Base-by-base conservation (phyloP, 1,140 invertebrate species). In the Tetranychus cinnabarinus region DNA sequence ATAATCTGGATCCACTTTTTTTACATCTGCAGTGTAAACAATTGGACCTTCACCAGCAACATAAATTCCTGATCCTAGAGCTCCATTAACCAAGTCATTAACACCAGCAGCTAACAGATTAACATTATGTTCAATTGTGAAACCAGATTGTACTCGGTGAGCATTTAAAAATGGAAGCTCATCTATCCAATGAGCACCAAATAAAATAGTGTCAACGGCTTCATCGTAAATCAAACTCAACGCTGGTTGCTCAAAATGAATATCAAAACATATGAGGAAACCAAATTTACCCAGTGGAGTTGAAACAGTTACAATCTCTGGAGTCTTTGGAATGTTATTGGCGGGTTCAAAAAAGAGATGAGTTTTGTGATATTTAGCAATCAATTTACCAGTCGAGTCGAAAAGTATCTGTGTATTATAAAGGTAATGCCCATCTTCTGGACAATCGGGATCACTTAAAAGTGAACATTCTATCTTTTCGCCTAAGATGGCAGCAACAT, bases 351-450 rank as follows among this genome's bases (percentile, higher is more conserved):
- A 70, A 61, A 79, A 85, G 0, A 86, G 69, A 72, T 87, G 81
- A 12, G 76, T 78, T 70, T 89, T 89, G 31, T 83, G 78, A 68
- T 88, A 89, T 50, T 81, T 80, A 3, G 76, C 74, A 3, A 79
- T 65, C 4, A 80, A 65, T 8, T 61, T 65, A n/a, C 83, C 84
- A 2, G 73, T 68, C 59, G 80, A 72, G 66, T 82, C 78, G 67
- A 84, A 84, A 1, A 81, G 84, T 0, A 88, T 76, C 66, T 86
- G 81, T 0, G 82, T 85, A 66, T 86, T 88, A 70, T 81, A 85
- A 35, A 78, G 72, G 58, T 75, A 73, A 10, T 67, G 64, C 3
- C 71, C 73, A 57, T 77, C 73, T 0, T 50, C 34, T 0, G 70
- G 64, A 62, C 76, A 74, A 8, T 62, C 48, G 23, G 10, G 34